Evolutionary conservation across 2,888 invertebrate species (phyloP).

Genomic region (Acanthosepion lycidas): DNA sequence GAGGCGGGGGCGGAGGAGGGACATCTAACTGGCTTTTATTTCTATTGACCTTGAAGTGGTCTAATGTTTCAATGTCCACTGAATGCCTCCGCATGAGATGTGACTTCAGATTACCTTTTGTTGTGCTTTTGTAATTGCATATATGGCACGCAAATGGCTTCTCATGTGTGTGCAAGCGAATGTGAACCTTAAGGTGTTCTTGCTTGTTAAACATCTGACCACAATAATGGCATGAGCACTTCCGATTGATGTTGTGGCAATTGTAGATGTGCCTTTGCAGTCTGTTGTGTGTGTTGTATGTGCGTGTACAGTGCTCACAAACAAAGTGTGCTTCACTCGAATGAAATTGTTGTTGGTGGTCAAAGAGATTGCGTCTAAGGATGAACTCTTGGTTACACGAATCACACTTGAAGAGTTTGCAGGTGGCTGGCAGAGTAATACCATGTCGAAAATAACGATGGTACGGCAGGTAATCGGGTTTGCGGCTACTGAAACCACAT

Average conservation of each 20-base stretch:
- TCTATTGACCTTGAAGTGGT: constrained; percentile 24
- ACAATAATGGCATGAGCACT: constrained; percentile 63
- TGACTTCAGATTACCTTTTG: constrained; percentile 66
- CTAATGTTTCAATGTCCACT: constrained; percentile 34
- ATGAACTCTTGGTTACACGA: constrained; percentile 67
- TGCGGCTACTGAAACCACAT: constrained; percentile 68
- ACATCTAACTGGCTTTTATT: neutral
- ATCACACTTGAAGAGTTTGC: constrained; percentile 66
- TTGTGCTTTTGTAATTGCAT: constrained; percentile 66
- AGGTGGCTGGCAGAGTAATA: constrained; percentile 65
- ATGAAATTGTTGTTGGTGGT: constrained; percentile 62
- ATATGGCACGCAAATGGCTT: constrained; percentile 65
- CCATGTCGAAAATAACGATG: constrained; percentile 69
- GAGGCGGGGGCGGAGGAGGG: neutral
- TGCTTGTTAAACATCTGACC: constrained; percentile 65
- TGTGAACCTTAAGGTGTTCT: constrained; percentile 65
- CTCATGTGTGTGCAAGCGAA: constrained; percentile 66
- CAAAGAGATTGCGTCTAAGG: constrained; percentile 66
- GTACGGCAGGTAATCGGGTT: constrained; percentile 65
- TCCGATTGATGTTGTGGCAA: constrained; percentile 61
- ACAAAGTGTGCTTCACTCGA: constrained; percentile 64
- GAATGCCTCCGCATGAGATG: constrained; percentile 56
- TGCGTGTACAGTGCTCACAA: constrained; percentile 66
- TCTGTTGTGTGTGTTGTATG: constrained; percentile 63
- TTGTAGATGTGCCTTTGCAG: constrained; percentile 68